Evolutionary conservation across 2,113 vertebrate species (phyloP), one percentile per base, ranked within the genome.

Genomic region (Drymodes brunneopygia): DNA sequence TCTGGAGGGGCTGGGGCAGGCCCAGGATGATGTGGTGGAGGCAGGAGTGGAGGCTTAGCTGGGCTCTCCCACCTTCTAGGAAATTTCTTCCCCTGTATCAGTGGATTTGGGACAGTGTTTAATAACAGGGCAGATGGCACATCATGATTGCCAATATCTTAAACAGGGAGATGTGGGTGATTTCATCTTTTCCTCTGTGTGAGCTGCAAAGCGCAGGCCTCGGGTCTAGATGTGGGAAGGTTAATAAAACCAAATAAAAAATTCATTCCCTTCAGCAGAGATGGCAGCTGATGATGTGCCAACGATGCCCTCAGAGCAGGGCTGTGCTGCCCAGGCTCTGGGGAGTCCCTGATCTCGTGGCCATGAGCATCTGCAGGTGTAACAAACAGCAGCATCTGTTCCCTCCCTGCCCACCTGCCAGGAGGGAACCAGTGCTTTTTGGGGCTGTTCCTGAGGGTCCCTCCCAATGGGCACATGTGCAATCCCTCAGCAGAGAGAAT

Each of bases 281-380:
- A 29, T 15, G n/a, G 66, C 21, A 13, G 2, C 66, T 67, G 62
- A 8, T 4, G 7, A 10, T 4, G 8, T 44, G 40, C 33, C 50
- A 44, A 8, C 0, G 11, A 45, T 44, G 31, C 35, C 15, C 64
- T 48, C 2, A 4, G 58, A 60, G n/a, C 3, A 6, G 72, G 60
- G 51, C 50, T 19, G n/a, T 7, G 54, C 50, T 54, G 42, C 51
- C 75, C 42, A 4, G 53, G 45, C 51, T 65, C 69, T 0, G 1
- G 2, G 23, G 11, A 28, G 19, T 33, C 65, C 53, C 58, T 51
- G 27, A 28, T 27, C 33, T 51, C 2, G 0, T 27, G 40, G 58
- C 58, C 60, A 29, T 7, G n/a, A n/a, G 42, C 16, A 7, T 48
- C 44, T 3, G 0, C 1, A 17, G 60, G 12, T 6, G 2, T 3